phyloP scores from a whole-genome alignment of 2,797 vertebrate genomes.

The Esox lucius region DNA sequence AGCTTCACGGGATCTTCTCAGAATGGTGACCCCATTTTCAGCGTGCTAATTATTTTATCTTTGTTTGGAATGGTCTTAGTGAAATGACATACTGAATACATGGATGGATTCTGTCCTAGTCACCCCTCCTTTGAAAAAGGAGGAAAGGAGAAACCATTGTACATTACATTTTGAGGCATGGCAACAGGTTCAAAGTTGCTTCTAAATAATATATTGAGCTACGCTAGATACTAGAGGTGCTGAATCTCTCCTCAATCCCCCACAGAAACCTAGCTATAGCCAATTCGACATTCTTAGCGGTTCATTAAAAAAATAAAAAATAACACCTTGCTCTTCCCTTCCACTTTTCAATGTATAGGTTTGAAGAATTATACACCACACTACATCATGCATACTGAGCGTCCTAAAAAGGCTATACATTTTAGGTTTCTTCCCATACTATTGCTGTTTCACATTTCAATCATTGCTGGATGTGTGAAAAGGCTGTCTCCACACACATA shows the following conservation, averaged over 20 bases:
- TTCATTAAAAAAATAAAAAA: background rate
- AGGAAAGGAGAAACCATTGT: background rate
- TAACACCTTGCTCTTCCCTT: background rate
- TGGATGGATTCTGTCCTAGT: too few relatives aligned
- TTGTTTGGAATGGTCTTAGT: too few relatives aligned
- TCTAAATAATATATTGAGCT: constrained; percentile 6
- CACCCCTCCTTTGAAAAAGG: background rate
- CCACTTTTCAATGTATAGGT: background rate
- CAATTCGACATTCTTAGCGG: background rate
- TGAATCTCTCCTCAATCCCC: background rate
- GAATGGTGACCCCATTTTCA: too few relatives aligned
- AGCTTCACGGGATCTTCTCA: too few relatives aligned
- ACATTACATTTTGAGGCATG: background rate
- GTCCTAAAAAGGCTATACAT: constrained; percentile 17
- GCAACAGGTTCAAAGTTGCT: background rate
- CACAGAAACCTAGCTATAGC: background rate
- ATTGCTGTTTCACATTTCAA: background rate
- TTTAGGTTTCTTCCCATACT: background rate
- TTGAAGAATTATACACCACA: constrained; percentile 1
- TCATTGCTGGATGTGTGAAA: background rate
- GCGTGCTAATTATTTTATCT: too few relatives aligned
- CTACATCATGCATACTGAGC: background rate
- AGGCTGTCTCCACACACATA: constrained; percentile 10
- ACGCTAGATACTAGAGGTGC: background rate
- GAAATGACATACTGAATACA: too few relatives aligned